These are phyloP conservation scores for Charadrius vociferus DNA, from an alignment of 2,113 vertebrate species.

Conservation along the genomic window DNA sequence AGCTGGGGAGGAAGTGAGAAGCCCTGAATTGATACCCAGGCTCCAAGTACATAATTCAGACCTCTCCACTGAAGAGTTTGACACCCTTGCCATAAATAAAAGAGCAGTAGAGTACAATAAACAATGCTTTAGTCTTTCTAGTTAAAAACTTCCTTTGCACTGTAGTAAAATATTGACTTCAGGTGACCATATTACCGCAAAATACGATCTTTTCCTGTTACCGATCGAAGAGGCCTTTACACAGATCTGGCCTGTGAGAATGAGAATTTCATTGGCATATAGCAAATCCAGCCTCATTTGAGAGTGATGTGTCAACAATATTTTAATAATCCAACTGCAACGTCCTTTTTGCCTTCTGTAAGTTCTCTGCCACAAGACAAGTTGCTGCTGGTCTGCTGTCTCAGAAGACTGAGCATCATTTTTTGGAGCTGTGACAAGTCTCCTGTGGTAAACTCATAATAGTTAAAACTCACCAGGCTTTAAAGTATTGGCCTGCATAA, in stretches of 20 bases:
- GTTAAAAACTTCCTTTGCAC: slow-evolving; percentile 63
- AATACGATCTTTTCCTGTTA: slow-evolving; percentile 2
- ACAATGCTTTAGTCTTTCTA: background rate
- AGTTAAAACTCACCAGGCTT: background rate
- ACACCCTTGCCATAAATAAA: slow-evolving; percentile 48
- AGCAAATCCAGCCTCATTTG: background rate
- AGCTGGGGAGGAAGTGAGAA: slow-evolving; percentile 1
- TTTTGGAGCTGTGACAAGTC: background rate
- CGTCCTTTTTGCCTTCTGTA: background rate
- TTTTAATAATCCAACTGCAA: background rate
- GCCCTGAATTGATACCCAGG: background rate
- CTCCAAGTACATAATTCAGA: slow-evolving; percentile 28
- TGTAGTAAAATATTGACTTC: slow-evolving; percentile 48
- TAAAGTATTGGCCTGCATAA: background rate
- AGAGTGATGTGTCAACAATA: background rate
- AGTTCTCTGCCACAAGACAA: background rate
- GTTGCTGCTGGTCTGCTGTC: background rate
- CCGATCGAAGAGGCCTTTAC: background rate
- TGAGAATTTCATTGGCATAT: background rate
- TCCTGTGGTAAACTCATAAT: background rate
- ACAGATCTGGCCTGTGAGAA: background rate
- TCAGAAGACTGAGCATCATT: background rate
- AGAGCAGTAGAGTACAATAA: background rate
- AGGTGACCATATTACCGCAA: slow-evolving; percentile 30
- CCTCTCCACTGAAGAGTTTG: slow-evolving; percentile 26